Evolutionary conservation across 2,888 invertebrate species (phyloP), one percentile per base, ranked within the genome.

Genomic region (Dorcus hopei): DNA sequence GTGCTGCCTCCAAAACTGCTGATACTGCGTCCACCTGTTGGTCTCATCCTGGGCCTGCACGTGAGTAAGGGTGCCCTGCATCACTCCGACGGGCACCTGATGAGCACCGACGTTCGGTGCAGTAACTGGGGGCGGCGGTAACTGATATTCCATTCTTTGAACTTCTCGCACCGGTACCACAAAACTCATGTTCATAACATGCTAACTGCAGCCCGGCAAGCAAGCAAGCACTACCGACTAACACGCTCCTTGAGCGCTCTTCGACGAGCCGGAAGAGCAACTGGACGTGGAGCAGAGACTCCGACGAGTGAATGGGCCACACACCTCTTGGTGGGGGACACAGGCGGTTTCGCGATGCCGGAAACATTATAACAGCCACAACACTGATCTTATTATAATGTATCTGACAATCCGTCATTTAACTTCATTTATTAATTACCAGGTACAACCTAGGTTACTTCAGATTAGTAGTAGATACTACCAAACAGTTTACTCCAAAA

Each of bases 1-100:
- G 77, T 89, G 89, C 78, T 90, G 90, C 71, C 89, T 82, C 89
- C 89, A 90, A 67, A 90, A 84, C 78, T 90, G 90, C 70, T 85
- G 85, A 77, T 89, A 89, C 81, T 89, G 89, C 68, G 84, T 84
- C 89, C 89, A 89, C 61, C 84, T 72, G 56, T 77, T 77, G 14
- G 75, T 82, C 57, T 83, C 81, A 69, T 83, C 81, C 72, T 84
- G 83, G 75, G 84, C 81, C 72, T 84, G 84, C 69, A 83, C 81
- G 79, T 85, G 85, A 57, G 85, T 84, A 72, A 85, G 82, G 71
- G 86, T 85, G 66, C 85, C 85, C 73, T 86, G 84, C 71, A 86
- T 83, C 66, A 86, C 85, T 64, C 82, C 86, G 67, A 86, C 85
- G 66, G 86, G 84, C 71, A 85, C 85, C 76, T 82, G 83, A 62